Evolutionary conservation across 2,113 vertebrate genomes (phyloP).

Genomic region (Oostethus manadensis): DNA sequence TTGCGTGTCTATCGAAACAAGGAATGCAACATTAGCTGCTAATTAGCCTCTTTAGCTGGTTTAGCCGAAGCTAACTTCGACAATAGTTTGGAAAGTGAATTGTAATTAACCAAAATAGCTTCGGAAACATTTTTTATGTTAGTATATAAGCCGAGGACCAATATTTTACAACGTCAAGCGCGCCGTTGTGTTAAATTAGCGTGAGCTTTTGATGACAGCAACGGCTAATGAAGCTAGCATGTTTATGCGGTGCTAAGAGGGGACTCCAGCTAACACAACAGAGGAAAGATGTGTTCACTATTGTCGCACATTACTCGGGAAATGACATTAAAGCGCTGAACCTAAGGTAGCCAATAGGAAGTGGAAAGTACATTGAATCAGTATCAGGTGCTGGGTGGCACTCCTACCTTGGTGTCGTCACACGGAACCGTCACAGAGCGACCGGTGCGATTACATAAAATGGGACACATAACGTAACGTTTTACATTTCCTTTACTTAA

Average conservation of each 20-base stretch:
- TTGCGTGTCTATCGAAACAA: neutral
- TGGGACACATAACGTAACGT: neutral
- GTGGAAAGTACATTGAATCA: neutral
- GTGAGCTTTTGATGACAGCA: neutral
- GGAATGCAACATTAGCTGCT: slow-evolving; percentile 36
- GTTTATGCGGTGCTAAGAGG: neutral
- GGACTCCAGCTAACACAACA: neutral
- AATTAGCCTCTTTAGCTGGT: slow-evolving; percentile 51
- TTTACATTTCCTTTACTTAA: too few species aligned
- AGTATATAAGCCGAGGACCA: neutral
- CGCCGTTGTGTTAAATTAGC: neutral
- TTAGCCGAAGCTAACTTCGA: slow-evolving; percentile 8
- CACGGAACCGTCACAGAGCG: neutral
- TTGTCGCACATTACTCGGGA: too few species aligned
- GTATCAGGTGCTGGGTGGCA: neutral
- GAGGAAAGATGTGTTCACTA: too few species aligned
- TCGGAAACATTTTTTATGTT: neutral
- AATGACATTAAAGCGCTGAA: too few species aligned
- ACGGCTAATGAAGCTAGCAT: slow-evolving; percentile 13
- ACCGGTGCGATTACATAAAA: neutral
- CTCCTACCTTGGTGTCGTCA: neutral
- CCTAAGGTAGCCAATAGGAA: slow-evolving; percentile 10
- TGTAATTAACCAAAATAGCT: too few species aligned
- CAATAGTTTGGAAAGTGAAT: neutral
- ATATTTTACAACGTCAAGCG: too few species aligned